Evolutionary conservation across 2,888 invertebrate species (phyloP), one percentile per base, ranked within the genome.

Genomic region (Andrena hattorfiana): DNA sequence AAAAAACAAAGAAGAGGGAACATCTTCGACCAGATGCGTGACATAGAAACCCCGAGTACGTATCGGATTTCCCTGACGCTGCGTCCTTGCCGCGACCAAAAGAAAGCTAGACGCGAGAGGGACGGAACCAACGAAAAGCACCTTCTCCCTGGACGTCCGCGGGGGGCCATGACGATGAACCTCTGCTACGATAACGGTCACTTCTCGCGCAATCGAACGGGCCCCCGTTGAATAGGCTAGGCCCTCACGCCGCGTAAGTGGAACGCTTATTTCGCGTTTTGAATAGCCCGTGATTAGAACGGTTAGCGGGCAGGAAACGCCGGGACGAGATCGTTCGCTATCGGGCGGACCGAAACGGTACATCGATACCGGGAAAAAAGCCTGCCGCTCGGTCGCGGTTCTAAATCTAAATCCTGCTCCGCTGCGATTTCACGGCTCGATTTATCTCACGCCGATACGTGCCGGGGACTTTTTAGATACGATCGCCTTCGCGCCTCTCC

Each of bases 31-130:
- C 88, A 86, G 87, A 77, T 81, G 81, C 82, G 72, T 67, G 81
- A 76, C 83, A 77, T 80, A 73, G 78, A 79, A 77, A 77, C 81
- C 28, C 64, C 28, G 73, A 80, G 42, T 42, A 42, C 5, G 78
- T 89, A 83, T 88, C 87, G 70, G 77, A 85, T 88, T 88, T 87
- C 87, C 70, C 75, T 62, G 68, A 71, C 78, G 75, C 70, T n/a
- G 71, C 73, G 62, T 82, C 79, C 70, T 85, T 78, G 72, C 79
- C 74, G 42, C 79, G 78, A 71, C 42, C 4, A n/a, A n/a, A n/a
- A n/a, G n/a, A n/a, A n/a, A n/a, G n/a, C n/a, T n/a, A n/a, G n/a
- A n/a, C n/a, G n/a, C n/a, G n/a, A n/a, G n/a, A n/a, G n/a, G n/a
- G n/a, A n/a, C 48, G 23, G 16, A 78, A 64, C 54, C 71, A 28